Percentiles rank a stretch among this genome's conserved stretches.
These are phyloP conservation scores for Cardinalis cardinalis DNA, from an alignment of 2,113 vertebrate genomes.

Conservation along the genomic window DNA sequence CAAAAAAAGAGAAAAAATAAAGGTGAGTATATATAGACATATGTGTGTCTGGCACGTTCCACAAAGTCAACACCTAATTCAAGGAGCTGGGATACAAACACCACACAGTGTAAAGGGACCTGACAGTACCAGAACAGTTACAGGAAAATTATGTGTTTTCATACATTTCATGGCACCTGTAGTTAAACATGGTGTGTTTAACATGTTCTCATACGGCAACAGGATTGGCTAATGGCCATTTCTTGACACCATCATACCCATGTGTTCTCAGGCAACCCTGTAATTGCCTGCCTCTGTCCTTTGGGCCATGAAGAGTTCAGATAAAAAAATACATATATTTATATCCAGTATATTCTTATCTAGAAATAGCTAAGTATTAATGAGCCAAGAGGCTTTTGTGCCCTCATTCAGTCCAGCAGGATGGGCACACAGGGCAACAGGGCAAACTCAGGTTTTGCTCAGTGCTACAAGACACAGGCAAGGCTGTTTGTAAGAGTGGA, in stretches of 20 bases:
- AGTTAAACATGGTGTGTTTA: background rate
- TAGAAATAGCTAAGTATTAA: background rate
- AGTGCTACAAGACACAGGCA: background rate
- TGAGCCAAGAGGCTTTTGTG: rapidly evolving
- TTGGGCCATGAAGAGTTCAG: background rate
- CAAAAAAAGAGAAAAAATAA: background rate
- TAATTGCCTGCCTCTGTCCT: background rate
- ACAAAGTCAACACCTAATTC: conserved; percentile 51
- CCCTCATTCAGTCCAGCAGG: rapidly evolving
- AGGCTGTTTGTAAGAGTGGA: background rate
- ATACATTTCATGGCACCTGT: background rate
- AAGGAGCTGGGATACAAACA: conserved; percentile 15
- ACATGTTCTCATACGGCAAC: background rate
- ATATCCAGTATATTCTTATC: background rate
- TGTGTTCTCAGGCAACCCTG: background rate
- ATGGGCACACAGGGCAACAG: background rate
- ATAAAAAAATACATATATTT: background rate
- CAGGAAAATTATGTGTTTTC: background rate
- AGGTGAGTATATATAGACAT: background rate
- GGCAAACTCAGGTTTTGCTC: background rate
- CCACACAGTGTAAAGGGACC: background rate
- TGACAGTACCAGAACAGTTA: background rate
- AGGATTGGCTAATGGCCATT: background rate
- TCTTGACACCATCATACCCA: background rate
- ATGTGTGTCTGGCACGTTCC: conserved; percentile 18